Evolutionary conservation across 1,140 invertebrate species (phyloP), one percentile per base, ranked within the genome.

Genomic region (Helicoverpa zea): DNA sequence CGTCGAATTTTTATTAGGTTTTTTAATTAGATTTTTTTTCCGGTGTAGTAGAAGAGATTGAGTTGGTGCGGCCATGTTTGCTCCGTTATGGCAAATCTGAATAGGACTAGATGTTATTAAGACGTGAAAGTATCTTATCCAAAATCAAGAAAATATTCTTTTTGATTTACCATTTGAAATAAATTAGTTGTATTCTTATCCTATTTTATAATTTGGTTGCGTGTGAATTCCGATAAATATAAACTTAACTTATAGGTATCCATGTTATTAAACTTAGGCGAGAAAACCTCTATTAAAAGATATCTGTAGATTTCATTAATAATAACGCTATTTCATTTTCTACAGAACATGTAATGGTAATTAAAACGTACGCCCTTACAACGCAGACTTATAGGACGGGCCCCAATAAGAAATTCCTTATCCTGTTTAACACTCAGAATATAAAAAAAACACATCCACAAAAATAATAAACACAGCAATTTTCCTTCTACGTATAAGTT

Each of bases 401-500:
- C 29, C 11, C 43, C 16, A 14, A n/a, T 56, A 56, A 70, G 47
- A 70, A 73, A n/a, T 73, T 73, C 70, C 52, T 58, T 30, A 35
- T 49, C 54, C 61, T 61, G 61, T 49, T 75, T n/a, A 73, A 54
- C 73, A 83, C 64, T 72, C 68, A 79, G 11, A 43, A 29, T 9
- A 16, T n/a, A 63, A 86, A 84, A 86, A 85, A 81, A 82, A 84
- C 85, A 84, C 47, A 23, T 2, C 23, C 23, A 47, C 61, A 16
- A 64, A 54, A 29, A 72, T 52, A 77, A 77, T 52, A 77, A 77
- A 85, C 80, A 81, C 79, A 82, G 80, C 86, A 85, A 80, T 90
- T 88, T 86, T 86, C 89, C 76, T 87, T 83, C 84, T 83, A 84
- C 76, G 81, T 85, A 84, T 91, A 89, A 93, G 84, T 86, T 84